These are phyloP conservation scores for Hippocampus guttulatus DNA, from an alignment of 2,113 vertebrate species.

Conservation along the genomic window DNA sequence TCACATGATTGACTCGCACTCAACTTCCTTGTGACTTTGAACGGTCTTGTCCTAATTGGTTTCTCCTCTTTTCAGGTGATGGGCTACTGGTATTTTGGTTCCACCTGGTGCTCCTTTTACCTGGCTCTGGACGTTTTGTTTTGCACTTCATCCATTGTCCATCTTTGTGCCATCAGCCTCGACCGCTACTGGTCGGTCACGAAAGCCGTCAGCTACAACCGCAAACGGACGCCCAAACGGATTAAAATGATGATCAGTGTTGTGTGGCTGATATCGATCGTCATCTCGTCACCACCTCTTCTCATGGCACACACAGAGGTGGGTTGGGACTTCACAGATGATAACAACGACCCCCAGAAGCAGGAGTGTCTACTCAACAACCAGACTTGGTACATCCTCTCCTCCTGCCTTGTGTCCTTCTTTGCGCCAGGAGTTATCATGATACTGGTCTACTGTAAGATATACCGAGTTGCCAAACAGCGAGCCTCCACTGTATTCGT, in stretches of 20 bases:
- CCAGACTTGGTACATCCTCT: conserved; percentile 85
- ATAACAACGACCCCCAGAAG: background rate
- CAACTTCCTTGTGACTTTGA: background rate
- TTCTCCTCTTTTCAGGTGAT: conserved; percentile 57
- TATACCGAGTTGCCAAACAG: conserved; percentile 77
- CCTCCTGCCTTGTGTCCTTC: conserved; percentile 81
- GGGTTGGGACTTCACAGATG: background rate
- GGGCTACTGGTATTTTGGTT: conserved; percentile 82
- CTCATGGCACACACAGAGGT: conserved; percentile 61
- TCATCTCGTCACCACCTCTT: conserved; percentile 81
- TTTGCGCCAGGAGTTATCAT: conserved; percentile 82
- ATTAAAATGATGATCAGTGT: conserved; percentile 77
- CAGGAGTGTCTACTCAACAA: conserved; percentile 76
- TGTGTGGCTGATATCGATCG: conserved; percentile 74
- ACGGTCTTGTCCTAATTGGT: background rate
- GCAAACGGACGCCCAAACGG: conserved; percentile 76
- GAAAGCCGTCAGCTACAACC: conserved; percentile 78
- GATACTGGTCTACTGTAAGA: conserved; percentile 82
- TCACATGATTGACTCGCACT: background rate
- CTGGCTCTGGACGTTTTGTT: conserved; percentile 83
- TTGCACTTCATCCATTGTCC: conserved; percentile 84
- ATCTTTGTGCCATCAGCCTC: conserved; percentile 85
- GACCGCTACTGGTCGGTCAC: conserved; percentile 87
- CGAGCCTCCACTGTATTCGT: conserved; percentile 70
- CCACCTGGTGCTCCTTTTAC: conserved; percentile 83